These are phyloP conservation scores for Bos indicus DNA, from an alignment of 2,113 vertebrate species.

Conservation along the genomic window DNA sequence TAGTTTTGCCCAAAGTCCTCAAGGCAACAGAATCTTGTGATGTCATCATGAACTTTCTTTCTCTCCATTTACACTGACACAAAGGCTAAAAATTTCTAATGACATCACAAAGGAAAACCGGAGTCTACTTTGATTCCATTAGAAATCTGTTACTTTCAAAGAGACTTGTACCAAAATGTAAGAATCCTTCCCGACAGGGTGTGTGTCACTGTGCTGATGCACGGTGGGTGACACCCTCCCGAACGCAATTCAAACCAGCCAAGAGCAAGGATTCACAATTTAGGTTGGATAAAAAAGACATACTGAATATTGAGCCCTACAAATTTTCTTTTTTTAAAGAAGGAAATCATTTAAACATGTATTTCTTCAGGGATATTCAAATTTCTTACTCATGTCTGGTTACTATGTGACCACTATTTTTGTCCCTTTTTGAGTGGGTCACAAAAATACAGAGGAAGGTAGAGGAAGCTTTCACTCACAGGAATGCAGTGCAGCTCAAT, in stretches of 20 bases:
- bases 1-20: conserved; percentile 66
- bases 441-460: conserved; percentile 77
- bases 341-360: conserved; percentile 75
- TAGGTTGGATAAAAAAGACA: conserved; percentile 60
- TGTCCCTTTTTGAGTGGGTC: conserved; percentile 68
- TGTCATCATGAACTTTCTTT: conserved; percentile 76
- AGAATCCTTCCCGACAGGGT: conserved; percentile 66
- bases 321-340: conserved; percentile 67
- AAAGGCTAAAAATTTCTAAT: conserved; percentile 68
- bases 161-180: conserved; percentile 46
- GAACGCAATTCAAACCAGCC: conserved; percentile 72
- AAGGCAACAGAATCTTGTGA: conserved; percentile 75
- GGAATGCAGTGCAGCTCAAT: conserved; percentile 79
- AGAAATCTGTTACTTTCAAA: conserved; percentile 68
- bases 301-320: conserved; percentile 72
- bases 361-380: conserved; percentile 76
- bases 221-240: conserved; percentile 47
- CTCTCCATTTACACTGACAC: conserved; percentile 50
- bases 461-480: conserved; percentile 83
- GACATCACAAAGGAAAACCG: conserved; percentile 72
- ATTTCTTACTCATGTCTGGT: conserved; percentile 75
- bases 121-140: conserved; percentile 55
- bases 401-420: conserved; percentile 73
- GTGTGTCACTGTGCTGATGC: conserved; percentile 56
- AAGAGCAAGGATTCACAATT: conserved; percentile 72